Evolutionary conservation across 1,140 invertebrate genomes (phyloP), one percentile per base, ranked within the genome.

Genomic region (Hermatobates lingyangjiaoensis): DNA sequence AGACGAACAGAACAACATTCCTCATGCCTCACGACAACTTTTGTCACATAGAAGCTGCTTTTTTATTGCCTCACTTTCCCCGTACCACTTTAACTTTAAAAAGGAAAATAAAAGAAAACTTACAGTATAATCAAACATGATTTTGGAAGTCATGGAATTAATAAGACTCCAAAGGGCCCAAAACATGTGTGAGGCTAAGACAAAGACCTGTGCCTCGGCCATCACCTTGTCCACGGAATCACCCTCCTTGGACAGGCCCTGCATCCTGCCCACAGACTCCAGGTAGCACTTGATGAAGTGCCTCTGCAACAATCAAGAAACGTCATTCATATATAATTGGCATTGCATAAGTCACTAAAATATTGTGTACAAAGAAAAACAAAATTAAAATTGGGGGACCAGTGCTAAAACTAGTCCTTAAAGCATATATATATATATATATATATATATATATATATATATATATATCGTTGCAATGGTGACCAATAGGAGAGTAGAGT

Each of bases 71-170:
- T 25, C 23, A 28, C n/a, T 10, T 25, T 18, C 3, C 5, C 23
- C 7, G 27, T 5, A 2, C 18, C 4, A 34, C n/a, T 39, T 14
- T 1, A 14, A 26, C 20, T 7, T 50, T 5, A 1, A 27, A 38
- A 18, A 40, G 5, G 10, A 42, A 44, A 34, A 2, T 2, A 18
- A 48, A 2, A 38, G 39, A 20, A 15, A 20, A 66, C 74, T 76
- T 70, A 93, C 91, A 87, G 86, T 84, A 64, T 94, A 95, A 38
- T 88, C 89, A 64, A 97, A 96, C 27, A 84, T 78, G 62, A 97
- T 95, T 60, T 83, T 75, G 1, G 85, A 89, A 14, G 81, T 78
- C 52, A 80, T 76, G 0, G 82, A 83, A 66, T 92, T 92, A 3
- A 91, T 80, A 24, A 94, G 74, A 23, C 79, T 77, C 92, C 92